Conservation (phyloP, 2,888 invertebrate genomes). For the Drosophila fungiperda region DNA sequence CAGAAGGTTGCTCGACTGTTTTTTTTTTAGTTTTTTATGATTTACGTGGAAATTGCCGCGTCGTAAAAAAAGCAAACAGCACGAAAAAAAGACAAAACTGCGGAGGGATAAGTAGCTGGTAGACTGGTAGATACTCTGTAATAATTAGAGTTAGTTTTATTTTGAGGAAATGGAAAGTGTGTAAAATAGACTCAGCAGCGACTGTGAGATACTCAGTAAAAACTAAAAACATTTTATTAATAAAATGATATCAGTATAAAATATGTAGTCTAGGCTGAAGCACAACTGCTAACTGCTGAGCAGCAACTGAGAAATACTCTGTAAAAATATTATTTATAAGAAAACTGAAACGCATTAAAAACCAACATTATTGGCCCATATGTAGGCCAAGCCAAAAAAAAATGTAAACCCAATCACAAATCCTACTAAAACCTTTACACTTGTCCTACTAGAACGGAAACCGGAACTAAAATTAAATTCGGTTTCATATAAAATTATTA, state of each 20-base stretch:
- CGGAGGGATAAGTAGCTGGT: not conserved
- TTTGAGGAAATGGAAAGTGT: not conserved
- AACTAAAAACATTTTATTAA: accelerated
- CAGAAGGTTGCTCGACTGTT: constrained; percentile 30
- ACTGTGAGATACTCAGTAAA: constrained; percentile 10
- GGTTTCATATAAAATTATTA: not conserved
- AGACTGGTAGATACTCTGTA: constrained; percentile 11
- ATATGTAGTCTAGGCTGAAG: not conserved
- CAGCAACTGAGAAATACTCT: not conserved
- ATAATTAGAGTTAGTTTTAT: no score
- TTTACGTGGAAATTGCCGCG: constrained; percentile 75
- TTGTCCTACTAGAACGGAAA: not conserved
- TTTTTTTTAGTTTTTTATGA: constrained; percentile 67
- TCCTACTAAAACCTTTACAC: not conserved
- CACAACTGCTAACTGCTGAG: not conserved
- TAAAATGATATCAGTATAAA: not conserved
- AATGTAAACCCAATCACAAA: not conserved
- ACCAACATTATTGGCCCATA: no score
- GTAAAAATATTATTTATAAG: no score
- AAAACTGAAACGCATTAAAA: not conserved
- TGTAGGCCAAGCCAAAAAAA: no score
- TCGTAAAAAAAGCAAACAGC: constrained; percentile 71
- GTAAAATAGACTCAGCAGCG: not conserved
- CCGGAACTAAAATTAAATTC: no score
- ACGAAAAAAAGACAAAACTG: constrained; percentile 37